Conservation (phyloP, 2,888 invertebrate species). For the Tipula confusa region DNA sequence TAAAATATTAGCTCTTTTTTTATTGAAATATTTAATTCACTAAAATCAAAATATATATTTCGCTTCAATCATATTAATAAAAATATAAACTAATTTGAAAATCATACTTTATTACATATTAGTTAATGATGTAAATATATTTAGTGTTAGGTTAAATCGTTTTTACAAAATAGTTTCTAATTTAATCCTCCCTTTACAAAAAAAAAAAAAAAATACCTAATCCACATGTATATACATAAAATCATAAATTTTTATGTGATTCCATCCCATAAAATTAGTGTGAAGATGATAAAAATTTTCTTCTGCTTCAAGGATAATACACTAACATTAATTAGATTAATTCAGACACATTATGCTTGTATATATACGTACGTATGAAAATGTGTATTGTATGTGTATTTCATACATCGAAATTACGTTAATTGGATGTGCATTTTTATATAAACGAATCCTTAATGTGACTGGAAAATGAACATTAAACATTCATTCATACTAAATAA, state of each 20-base stretch:
- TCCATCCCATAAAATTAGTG: slow-evolving; percentile 20
- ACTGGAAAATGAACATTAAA: slow-evolving; percentile 20
- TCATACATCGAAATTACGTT: slow-evolving; percentile 3
- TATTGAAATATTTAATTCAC: no score
- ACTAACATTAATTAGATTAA: slow-evolving; percentile 20
- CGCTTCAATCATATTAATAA: no score
- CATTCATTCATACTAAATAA: neutral
- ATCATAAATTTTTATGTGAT: slow-evolving; percentile 25
- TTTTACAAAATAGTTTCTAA: neutral
- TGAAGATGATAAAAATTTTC: neutral
- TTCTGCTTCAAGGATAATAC: slow-evolving; percentile 20
- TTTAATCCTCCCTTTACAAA: neutral
- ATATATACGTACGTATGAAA: neutral
- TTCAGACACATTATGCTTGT: neutral
- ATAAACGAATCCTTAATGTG: slow-evolving; percentile 3
- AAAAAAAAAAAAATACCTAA: neutral
- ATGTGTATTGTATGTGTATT: neutral
- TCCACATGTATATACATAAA: neutral
- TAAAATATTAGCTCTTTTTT: no score
- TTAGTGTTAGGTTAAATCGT: neutral
- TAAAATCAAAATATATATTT: no score
- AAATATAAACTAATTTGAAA: no score
- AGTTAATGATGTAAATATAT: neutral
- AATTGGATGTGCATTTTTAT: slow-evolving; percentile 25
- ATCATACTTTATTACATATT: no score